Percentiles rank a stretch among this genome's conserved stretches.
These are phyloP conservation scores for Panthera tigris DNA, from an alignment of 2,113 vertebrate genomes.

Conservation along the genomic window DNA sequence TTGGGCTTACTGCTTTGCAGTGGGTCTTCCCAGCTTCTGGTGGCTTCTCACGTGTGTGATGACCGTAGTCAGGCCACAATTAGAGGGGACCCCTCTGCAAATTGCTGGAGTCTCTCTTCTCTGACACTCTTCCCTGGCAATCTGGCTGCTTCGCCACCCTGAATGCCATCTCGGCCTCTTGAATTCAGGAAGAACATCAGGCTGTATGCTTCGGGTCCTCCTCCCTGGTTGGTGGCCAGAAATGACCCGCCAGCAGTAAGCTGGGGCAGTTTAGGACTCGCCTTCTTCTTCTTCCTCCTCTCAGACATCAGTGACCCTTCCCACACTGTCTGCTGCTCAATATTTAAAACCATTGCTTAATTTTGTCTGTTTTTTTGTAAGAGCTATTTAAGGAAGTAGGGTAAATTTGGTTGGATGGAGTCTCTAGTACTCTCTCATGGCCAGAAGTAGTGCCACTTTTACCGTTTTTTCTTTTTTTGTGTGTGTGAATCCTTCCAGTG, in stretches of 20 bases:
- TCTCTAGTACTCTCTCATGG: neutral
- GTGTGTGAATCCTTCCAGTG: neutral
- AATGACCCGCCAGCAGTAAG: neutral
- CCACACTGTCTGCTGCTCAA: neutral
- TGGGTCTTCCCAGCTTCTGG: neutral
- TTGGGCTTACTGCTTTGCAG: neutral
- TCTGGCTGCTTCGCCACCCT: neutral
- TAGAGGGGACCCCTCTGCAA: neutral
- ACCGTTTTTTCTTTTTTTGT: neutral
- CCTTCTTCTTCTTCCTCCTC: neutral
- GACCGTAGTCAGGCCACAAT: neutral
- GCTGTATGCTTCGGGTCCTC: neutral
- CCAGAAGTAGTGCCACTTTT: neutral
- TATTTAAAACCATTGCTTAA: neutral
- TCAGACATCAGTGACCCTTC: neutral
- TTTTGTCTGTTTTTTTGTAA: neutral
- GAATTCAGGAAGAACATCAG: neutral
- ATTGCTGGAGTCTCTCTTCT: neutral
- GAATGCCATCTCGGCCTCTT: neutral
- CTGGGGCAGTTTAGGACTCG: neutral
- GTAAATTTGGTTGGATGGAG: neutral
- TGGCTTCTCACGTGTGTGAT: fast-evolving
- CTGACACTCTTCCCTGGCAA: too few species aligned
- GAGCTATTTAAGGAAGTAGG: neutral
- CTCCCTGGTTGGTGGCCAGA: neutral